Conservation (phyloP, 1,140 invertebrate genomes). For the Trissolcus basalis region DNA sequence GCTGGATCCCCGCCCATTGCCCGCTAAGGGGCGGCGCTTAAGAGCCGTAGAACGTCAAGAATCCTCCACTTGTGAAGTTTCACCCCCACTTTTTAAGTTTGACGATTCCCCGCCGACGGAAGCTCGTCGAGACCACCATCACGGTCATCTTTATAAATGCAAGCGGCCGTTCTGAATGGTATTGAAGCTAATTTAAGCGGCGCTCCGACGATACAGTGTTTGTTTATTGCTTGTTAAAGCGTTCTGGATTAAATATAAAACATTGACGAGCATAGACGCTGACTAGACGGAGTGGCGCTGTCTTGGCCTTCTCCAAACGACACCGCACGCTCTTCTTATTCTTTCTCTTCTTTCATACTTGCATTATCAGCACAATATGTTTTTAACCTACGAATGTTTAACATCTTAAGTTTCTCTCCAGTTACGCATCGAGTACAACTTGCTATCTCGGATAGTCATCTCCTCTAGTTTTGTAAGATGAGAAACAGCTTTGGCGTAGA, state of each 20-base stretch:
- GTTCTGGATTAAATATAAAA: constrained; percentile 76
- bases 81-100: constrained; percentile 30
- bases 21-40: constrained; percentile 71
- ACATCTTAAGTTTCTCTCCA: background rate
- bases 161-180: constrained; percentile 73
- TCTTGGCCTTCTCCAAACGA: constrained; percentile 55
- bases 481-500: no score
- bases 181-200: constrained; percentile 76
- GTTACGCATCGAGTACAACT: background rate
- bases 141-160: constrained; percentile 75
- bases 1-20: constrained; percentile 73
- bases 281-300: constrained; percentile 75
- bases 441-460: no score
- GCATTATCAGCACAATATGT: constrained; percentile 38
- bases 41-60: constrained; percentile 57
- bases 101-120: constrained; percentile 62
- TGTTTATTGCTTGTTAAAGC: constrained; percentile 76
- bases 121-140: constrained; percentile 67
- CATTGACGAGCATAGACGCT: constrained; percentile 71
- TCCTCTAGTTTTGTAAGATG: no score
- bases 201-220: constrained; percentile 73
- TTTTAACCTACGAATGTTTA: constrained; percentile 15
- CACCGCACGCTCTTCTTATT: constrained; percentile 19
- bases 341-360: constrained; percentile 40
- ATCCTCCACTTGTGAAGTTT: constrained; percentile 50